These are phyloP conservation scores for Apostichopus parvimensis DNA, from an alignment of 35 echinoderm and acorn worm genomes.

Conservation along the genomic window DNA sequence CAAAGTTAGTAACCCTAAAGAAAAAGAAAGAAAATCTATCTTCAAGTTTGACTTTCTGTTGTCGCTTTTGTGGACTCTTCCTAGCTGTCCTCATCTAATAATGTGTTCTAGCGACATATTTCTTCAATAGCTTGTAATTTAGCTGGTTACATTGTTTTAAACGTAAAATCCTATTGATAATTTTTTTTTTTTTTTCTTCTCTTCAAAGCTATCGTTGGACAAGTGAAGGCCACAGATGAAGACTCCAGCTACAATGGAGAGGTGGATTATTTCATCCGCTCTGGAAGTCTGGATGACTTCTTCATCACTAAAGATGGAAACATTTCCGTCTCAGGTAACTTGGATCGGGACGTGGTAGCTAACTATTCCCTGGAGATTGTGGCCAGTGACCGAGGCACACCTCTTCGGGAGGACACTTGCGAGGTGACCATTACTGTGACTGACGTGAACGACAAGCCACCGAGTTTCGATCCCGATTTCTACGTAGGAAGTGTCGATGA, in stretches of 20 bases:
- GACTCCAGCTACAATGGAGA: conserved; percentile 23
- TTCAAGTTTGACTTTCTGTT: no score
- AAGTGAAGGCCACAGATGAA: conserved; percentile 17
- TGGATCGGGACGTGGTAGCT: not conserved
- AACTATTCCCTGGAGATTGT: not conserved
- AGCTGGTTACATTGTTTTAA: no score
- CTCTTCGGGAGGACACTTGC: not conserved
- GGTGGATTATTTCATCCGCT: conserved; percentile 21
- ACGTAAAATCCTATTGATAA: not conserved
- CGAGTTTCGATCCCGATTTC: not conserved
- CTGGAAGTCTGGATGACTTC: conserved; percentile 22
- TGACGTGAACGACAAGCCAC: conserved; percentile 34
- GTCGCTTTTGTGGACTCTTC: no score
- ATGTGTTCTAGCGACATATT: no score
- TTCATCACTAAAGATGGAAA: not conserved
- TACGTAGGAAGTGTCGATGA: not conserved
- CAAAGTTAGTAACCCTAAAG: no score
- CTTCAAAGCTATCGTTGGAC: conserved; percentile 14
- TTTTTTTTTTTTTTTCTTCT: not conserved
- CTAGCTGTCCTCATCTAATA: no score
- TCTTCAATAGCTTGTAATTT: no score
- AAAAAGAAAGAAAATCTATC: no score
- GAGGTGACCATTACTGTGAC: not conserved
- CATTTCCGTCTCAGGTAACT: not conserved
- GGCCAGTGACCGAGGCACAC: conserved; percentile 27